Evolutionary conservation across 2,888 invertebrate genomes (phyloP), one percentile per base, ranked within the genome.

Genomic region (Acanthosepion pharaonis): DNA sequence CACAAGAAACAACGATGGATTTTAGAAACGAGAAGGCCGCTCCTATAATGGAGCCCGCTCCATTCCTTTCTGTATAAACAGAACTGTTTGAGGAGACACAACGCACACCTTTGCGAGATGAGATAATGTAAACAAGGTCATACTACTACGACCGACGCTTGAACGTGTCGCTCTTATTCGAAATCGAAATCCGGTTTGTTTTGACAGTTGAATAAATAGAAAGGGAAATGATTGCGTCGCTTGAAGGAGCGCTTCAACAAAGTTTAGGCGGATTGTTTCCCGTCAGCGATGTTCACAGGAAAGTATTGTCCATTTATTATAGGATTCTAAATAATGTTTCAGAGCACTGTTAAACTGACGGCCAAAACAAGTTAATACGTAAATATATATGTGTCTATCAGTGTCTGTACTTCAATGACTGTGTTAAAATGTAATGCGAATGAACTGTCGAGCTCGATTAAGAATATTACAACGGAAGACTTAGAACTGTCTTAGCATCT

Each of bases 151-250:
- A n/a, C 23, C 28, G 64, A 64, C 25, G 25, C 23, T 8, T 64
- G 25, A 25, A 78, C 11, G 11, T 78, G 78, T n/a, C 78, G n/a
- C 78, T 78, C 11, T 78, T 33, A 78, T 11, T 78, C n/a, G 78
- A 78, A 78, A 78, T 78, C n/a, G 78, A 78, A 78, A 78, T 33
- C n/a, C 78, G 78, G 78, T 78, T n/a, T 78, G n/a, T 78, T 78
- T 78, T 78, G 78, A 78, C 78, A 33, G 78, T 78, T 78, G n/a
- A 78, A 78, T 78, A 78, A 78, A 78, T 78, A 78, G 78, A 78
- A n/a, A n/a, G 15, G 78, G 78, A 78, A 78, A 78, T 78, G 78
- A 78, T 78, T 78, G 78, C 33, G 33, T n/a, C n/a, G 78, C n/a
- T 33, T 78, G n/a, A n/a, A 78, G 78, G 78, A 78, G n/a, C n/a